These are phyloP conservation scores for Allacma fusca DNA, from an alignment of 2,888 invertebrate genomes.

Conservation along the genomic window DNA sequence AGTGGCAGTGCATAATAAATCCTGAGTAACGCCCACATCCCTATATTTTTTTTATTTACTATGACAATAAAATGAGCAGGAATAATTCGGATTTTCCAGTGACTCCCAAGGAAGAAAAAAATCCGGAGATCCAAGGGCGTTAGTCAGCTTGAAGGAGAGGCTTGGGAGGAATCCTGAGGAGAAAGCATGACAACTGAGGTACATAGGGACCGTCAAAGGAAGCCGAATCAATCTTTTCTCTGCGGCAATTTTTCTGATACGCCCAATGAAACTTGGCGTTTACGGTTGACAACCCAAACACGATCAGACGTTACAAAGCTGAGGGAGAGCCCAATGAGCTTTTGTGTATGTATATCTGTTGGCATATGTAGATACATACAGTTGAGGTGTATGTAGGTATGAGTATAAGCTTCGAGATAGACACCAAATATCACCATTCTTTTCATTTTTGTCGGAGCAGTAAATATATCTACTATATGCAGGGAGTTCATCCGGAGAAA, in stretches of 20 bases:
- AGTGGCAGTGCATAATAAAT: too few species aligned
- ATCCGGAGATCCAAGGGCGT: background rate
- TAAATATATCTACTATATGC: background rate
- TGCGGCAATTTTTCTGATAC: background rate
- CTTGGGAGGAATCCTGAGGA: background rate
- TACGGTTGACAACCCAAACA: slow-evolving; percentile 9
- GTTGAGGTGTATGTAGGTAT: too few species aligned
- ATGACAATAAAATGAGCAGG: too few species aligned
- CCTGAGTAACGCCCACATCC: too few species aligned
- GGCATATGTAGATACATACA: too few species aligned
- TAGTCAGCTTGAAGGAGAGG: background rate
- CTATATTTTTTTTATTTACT: too few species aligned
- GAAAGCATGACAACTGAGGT: background rate
- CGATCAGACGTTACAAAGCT: slow-evolving; percentile 5
- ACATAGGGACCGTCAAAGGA: background rate
- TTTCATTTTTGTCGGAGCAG: too few species aligned
- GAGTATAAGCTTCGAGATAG: too few species aligned
- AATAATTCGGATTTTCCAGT: too few species aligned
- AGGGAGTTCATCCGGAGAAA: background rate
- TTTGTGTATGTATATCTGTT: background rate
- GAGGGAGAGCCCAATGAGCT: background rate
- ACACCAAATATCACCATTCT: too few species aligned
- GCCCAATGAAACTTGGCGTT: slow-evolving; percentile 11
- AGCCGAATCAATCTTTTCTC: slow-evolving; percentile 9
- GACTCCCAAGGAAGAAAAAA: too few species aligned